These are phyloP conservation scores for Seriola dumerili DNA, from an alignment of 2,113 vertebrate genomes.

Conservation along the genomic window DNA sequence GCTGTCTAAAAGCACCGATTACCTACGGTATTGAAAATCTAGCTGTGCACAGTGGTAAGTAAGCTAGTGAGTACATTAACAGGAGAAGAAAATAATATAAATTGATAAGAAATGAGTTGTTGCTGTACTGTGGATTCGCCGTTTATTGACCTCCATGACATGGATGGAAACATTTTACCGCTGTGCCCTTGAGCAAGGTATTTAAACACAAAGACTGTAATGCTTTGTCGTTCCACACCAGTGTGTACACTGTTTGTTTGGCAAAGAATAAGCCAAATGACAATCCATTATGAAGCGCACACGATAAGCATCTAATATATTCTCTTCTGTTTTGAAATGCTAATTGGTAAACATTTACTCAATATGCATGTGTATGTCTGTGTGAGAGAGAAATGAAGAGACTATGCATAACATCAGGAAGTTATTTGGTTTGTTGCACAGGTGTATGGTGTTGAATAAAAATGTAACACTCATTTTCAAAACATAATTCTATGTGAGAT, in stretches of 20 bases:
- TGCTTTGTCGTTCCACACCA: neutral
- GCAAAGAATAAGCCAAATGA: slow-evolving; percentile 40
- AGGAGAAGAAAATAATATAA: neutral
- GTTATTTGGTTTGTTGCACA: slow-evolving; percentile 66
- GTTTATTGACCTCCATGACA: slow-evolving; percentile 25
- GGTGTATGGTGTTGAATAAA: slow-evolving; percentile 70
- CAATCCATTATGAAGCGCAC: slow-evolving; percentile 59
- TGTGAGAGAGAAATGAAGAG: slow-evolving; percentile 39
- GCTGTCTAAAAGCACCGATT: neutral
- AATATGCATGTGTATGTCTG: slow-evolving; percentile 57
- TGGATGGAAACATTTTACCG: slow-evolving; percentile 30
- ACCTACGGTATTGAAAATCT: neutral
- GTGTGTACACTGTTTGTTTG: slow-evolving; percentile 17
- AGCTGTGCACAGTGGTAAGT: neutral
- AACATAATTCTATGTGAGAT: slow-evolving; percentile 67
- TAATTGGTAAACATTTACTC: slow-evolving; percentile 72
- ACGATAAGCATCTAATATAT: slow-evolving; percentile 60
- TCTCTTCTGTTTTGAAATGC: slow-evolving; percentile 63
- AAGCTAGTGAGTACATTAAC: slow-evolving; percentile 19
- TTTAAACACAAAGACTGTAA: slow-evolving; percentile 36
- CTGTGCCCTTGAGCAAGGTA: slow-evolving; percentile 35
- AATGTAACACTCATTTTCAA: slow-evolving; percentile 70
- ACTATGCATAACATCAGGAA: slow-evolving; percentile 50
- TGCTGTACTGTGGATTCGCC: slow-evolving; percentile 32
- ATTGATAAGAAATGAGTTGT: slow-evolving; percentile 15